Base-by-base conservation (phyloP, 2,113 vertebrate genomes). In the Pituophis catenifer region DNA sequence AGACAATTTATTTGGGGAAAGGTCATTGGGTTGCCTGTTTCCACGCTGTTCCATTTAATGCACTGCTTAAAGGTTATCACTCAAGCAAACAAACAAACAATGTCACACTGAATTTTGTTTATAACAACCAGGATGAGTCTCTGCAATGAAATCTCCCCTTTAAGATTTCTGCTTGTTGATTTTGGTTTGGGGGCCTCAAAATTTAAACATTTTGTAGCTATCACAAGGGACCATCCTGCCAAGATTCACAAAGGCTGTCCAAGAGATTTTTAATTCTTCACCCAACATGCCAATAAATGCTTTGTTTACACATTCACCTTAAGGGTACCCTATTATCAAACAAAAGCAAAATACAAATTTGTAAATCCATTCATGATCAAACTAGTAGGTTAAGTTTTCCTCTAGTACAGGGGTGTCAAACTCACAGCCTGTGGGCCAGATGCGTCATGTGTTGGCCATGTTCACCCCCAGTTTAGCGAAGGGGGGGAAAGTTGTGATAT, bases 21-120 rank as follows among this genome's bases (percentile, higher is more conserved):
- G 95, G 88, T 96, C 94, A 94, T 0, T 0, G 95, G 93, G 62
- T 90, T 89, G 44, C 62, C 92, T 88, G 86, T 91, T 95, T 93
- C 94, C 86, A 93, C 33, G 24, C 7, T 91, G 57, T 90, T 90
- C 81, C 92, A 89, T 58, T 93, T 93, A 89, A 95, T 86, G 90
- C 38, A 91, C 38, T 50, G 55, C 91, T 94, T 75, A 94, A 94
- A 96, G 91, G 86, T 89, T 81, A 93, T 23, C 26, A 59, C 0
- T 0, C 53, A 8, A 3, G 15, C 65, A 70, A 95, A 1, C 94
- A 95, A 94, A 52, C 26, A 94, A 95, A 94, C 88, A 93, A 86
- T 62, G 90, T 94, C 91, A 90, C n/a, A 10, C 89, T 75, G 54
- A 44, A 0, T 2, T 11, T 58, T 91, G 50, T 50, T 87, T 90